Evolutionary conservation across 2,113 vertebrate genomes (phyloP).

Genomic region (Malaclemys terrapin): DNA sequence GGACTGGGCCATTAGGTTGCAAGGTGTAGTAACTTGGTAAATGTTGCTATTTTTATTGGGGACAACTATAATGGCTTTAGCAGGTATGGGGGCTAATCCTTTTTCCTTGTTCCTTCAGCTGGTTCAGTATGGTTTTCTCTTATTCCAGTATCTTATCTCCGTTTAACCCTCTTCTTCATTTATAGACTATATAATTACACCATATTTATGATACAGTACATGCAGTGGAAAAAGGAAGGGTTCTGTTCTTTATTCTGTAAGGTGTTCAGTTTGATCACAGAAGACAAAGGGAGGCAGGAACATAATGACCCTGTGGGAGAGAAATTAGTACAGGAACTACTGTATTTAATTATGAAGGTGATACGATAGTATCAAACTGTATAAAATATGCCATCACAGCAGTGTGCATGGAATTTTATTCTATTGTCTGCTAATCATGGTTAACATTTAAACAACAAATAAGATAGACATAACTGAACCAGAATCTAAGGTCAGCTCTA

Average conservation of each 20-base stretch:
- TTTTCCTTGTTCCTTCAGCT: background rate
- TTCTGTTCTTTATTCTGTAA: background rate
- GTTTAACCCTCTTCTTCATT: background rate
- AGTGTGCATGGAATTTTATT: accelerated
- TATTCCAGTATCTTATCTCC: background rate
- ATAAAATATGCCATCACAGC: slow-evolving; percentile 25
- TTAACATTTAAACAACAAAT: background rate
- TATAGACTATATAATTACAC: background rate
- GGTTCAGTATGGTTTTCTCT: background rate
- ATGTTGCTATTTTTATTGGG: background rate
- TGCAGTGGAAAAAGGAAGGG: slow-evolving; percentile 26
- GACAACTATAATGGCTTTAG: background rate
- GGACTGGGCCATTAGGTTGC: background rate
- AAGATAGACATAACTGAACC: background rate
- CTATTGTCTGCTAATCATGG: background rate
- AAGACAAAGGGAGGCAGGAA: slow-evolving; percentile 46
- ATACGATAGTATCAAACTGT: background rate
- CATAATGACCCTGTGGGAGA: background rate
- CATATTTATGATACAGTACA: background rate
- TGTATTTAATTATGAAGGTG: background rate
- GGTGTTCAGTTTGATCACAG: slow-evolving; percentile 13
- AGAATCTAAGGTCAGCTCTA: background rate
- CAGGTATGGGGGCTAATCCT: background rate
- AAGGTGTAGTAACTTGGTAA: background rate
- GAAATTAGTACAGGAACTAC: background rate